These are phyloP conservation scores for Branchinecta lindahli DNA, from an alignment of 1,140 invertebrate genomes.

Conservation along the genomic window DNA sequence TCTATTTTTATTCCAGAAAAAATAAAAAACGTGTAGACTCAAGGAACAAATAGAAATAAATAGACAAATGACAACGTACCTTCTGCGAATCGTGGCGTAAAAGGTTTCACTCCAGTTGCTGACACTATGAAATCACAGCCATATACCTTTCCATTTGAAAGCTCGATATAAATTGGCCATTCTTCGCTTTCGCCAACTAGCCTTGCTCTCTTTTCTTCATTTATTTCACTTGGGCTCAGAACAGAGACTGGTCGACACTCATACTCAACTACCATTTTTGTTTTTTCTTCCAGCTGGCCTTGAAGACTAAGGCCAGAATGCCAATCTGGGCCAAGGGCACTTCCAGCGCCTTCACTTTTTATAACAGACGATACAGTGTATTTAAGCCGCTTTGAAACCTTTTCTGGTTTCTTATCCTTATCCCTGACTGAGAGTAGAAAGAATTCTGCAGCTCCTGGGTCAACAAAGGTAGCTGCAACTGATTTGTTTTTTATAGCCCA, in stretches of 20 bases:
- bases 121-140: conserved; percentile 85
- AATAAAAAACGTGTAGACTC: too few relatives aligned
- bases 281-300: conserved; percentile 34
- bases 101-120: conserved; percentile 73
- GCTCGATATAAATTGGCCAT: conserved; percentile 54
- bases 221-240: conserved; percentile 42
- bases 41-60: too few relatives aligned
- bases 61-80: too few relatives aligned
- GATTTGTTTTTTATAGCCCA: conserved; percentile 89
- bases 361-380: conserved; percentile 41
- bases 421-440: conserved; percentile 39
- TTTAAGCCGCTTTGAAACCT: conserved; percentile 44
- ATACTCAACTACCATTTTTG: conserved; percentile 43
- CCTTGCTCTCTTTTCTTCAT: conserved; percentile 30
- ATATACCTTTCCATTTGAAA: conserved; percentile 56
- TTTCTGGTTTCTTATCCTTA: not conserved
- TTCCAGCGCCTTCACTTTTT: conserved; percentile 36
- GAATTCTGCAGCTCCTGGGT: conserved; percentile 88
- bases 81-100: conserved; percentile 34
- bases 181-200: conserved; percentile 24
- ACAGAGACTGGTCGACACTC: conserved; percentile 26
- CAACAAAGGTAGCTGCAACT: conserved; percentile 82
- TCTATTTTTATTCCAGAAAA: too few relatives aligned
- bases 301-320: conserved; percentile 49
- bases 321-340: conserved; percentile 92